Evolutionary conservation across 2,888 invertebrate species (phyloP), one percentile per base, ranked within the genome.

Genomic region (Criorhina ranunculi): DNA sequence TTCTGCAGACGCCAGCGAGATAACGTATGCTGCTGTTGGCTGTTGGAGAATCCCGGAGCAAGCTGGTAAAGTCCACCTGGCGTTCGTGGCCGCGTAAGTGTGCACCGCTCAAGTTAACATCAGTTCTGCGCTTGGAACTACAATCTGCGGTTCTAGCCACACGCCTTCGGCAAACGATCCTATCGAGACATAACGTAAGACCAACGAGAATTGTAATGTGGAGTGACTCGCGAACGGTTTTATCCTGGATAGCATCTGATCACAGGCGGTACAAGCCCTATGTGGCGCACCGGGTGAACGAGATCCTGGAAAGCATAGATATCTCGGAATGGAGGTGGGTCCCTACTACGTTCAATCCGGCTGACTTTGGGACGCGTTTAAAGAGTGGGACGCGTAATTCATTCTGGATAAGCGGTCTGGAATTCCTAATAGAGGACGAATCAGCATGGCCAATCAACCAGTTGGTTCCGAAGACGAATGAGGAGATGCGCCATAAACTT

Each of bases 261-360:
- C 67, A 67, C 15, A 64, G 86, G 8, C 64, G 66, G 9, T 85
- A 82, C 33, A 87, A 87, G 53, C 86, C 87, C 29, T 88, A 87
- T 57, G 88, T 88, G 12, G 86, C 88, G 2, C 79, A 86, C 67
- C 55, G 80, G n/a, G 53, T 87, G 0, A 66, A 53, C 17, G 77
- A 81, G 35, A 75, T 85, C n/a, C 15, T 73, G 15, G 86, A 80
- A 15, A 37, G 31, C 3, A 73, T 40, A 3, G 31, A 12, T 0
- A 12, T 59, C 0, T 42, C 9, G 6, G 46, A 80, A 9, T 83
- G 77, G 80, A 35, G 79, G 40, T 31, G 24, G 0, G 11, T 67
- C 15, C 72, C 81, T 31, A 72, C 37, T 11, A 24, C 57, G 8
- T 7, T 51, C 0, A 85, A 78, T 17, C 69, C 77, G 19, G 78